Evolutionary conservation across 2,888 invertebrate species (phyloP).

Genomic region (Deroplatys truncata): DNA sequence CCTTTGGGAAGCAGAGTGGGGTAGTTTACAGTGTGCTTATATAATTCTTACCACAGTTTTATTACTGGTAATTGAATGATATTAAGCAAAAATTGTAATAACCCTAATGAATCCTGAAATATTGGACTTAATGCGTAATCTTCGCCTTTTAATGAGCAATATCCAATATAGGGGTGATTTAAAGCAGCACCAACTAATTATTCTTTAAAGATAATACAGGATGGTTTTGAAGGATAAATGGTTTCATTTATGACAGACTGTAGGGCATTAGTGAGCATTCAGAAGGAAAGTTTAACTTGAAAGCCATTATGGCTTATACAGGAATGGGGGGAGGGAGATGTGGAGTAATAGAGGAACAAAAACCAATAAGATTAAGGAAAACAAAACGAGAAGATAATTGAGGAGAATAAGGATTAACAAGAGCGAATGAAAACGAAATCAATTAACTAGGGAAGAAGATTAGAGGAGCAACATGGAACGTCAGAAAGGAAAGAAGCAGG

Average conservation of each 20-base stretch:
- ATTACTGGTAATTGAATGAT: too few species aligned
- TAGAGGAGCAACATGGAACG: not conserved
- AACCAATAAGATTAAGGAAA: not conserved
- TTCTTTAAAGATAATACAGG: not conserved
- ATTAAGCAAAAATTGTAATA: not conserved
- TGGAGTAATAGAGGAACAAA: not conserved
- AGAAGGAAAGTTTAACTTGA: not conserved
- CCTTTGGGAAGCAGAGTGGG: too few species aligned
- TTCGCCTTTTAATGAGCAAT: not conserved
- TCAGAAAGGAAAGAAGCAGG: not conserved
- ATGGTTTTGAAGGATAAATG: not conserved
- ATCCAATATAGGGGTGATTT: too few species aligned
- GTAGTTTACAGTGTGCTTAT: too few species aligned
- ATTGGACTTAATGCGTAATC: not conserved
- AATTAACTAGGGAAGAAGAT: not conserved
- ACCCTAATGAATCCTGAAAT: not conserved
- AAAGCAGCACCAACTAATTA: not conserved
- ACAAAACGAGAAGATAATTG: not conserved
- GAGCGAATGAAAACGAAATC: not conserved
- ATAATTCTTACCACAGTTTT: too few species aligned
- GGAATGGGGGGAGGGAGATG: too few species aligned
- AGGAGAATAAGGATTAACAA: not conserved
- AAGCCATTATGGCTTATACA: not conserved
- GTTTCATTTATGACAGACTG: not conserved
- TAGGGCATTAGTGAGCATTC: not conserved